Percentiles rank a stretch among this genome's conserved stretches.
These are phyloP conservation scores for Tortrix viridana DNA, from an alignment of 2,888 invertebrate genomes.

Conservation along the genomic window DNA sequence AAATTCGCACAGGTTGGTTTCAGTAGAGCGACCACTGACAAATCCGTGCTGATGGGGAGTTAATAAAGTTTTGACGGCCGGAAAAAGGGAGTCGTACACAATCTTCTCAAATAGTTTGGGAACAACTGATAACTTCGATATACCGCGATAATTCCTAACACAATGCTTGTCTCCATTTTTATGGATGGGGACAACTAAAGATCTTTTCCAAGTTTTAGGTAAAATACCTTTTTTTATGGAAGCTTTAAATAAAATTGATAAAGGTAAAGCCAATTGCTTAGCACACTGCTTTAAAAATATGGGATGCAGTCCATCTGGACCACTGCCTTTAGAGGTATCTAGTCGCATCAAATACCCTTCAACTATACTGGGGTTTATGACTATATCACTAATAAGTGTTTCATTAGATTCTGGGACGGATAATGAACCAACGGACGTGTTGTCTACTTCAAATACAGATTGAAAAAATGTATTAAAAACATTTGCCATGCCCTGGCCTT, in stretches of 20 bases:
- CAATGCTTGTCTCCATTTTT: background rate
- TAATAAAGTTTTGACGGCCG: background rate
- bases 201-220: background rate
- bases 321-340: background rate
- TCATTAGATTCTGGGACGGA: background rate
- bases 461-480: background rate
- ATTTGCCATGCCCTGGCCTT: background rate
- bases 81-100: background rate
- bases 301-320: background rate
- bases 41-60: background rate
- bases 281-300: background rate
- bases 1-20: background rate
- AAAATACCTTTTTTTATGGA: background rate
- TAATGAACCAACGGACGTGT: background rate
- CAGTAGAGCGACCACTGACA: background rate
- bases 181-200: background rate
- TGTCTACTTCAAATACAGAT: background rate
- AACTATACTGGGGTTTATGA: background rate
- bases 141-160: background rate
- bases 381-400: background rate
- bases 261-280: background rate
- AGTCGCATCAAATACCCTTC: background rate
- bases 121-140: background rate
- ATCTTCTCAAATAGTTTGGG: no score
- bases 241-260: background rate